Conservation (phyloP, 2,888 invertebrate genomes). For the Cheilosia pagana region DNA sequence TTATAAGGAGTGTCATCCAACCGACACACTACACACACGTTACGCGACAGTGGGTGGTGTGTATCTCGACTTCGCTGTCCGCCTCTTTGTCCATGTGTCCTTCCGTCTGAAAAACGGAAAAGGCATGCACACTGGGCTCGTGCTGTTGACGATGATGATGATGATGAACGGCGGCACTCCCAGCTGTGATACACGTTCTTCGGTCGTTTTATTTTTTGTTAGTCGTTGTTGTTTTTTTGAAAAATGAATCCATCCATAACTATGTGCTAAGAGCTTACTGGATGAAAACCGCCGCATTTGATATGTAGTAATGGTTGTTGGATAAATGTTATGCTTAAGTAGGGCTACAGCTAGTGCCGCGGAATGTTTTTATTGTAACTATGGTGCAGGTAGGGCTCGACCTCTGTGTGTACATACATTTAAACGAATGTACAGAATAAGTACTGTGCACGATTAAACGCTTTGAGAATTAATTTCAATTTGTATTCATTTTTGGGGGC, state of each 20-base stretch:
- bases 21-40: constrained; percentile 41
- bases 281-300: constrained; percentile 45
- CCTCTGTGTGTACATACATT: constrained; percentile 47
- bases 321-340: constrained; percentile 30
- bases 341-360: constrained; percentile 12
- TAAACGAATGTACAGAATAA: constrained; percentile 37
- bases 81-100: constrained; percentile 6
- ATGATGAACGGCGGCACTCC: constrained; percentile 75
- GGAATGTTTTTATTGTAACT: constrained; percentile 43
- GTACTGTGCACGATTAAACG: constrained; percentile 52
- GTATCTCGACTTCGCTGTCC: constrained; percentile 28
- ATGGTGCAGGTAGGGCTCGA: constrained; percentile 56
- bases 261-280: constrained; percentile 51
- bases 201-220: background rate
- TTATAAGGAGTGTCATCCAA: constrained; percentile 75
- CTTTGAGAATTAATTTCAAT: constrained; percentile 53
- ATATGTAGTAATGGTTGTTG: constrained; percentile 49
- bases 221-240: constrained; percentile 36
- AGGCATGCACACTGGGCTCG: constrained; percentile 63
- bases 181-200: constrained; percentile 72
- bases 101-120: constrained; percentile 54
- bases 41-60: constrained; percentile 46
- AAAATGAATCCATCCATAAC: constrained; percentile 64
- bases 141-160: constrained; percentile 54
- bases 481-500: constrained; percentile 36